These are phyloP conservation scores for Periophthalmodon schlosseri DNA, from an alignment of 2,113 vertebrate species.

Conservation along the genomic window DNA sequence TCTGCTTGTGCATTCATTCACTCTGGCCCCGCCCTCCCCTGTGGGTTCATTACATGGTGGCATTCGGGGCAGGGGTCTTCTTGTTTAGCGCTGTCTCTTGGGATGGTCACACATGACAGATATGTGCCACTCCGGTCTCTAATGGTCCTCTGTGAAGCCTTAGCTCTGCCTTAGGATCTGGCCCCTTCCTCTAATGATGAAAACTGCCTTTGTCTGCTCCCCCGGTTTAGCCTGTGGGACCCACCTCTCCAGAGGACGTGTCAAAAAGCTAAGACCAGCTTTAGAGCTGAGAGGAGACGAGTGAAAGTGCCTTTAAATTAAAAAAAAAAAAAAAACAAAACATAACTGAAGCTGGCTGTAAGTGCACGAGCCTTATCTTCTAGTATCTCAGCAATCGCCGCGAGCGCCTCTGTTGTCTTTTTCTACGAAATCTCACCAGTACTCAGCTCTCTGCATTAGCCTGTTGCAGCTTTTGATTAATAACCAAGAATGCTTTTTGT, in stretches of 20 bases:
- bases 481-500: constrained; percentile 16
- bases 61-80: constrained; percentile 45
- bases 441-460: neutral
- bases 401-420: constrained; percentile 28
- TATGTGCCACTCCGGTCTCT: constrained; percentile 53
- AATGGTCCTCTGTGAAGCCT: constrained; percentile 54
- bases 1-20: constrained; percentile 33
- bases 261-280: constrained; percentile 42
- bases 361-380: constrained; percentile 2
- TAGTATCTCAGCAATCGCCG: constrained; percentile 12
- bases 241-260: constrained; percentile 29
- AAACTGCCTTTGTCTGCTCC: constrained; percentile 55
- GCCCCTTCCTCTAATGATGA: constrained; percentile 64
- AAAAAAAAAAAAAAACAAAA: constrained; percentile 4
- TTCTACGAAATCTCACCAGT: constrained; percentile 1
- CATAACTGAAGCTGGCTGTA: constrained; percentile 23
- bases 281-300: constrained; percentile 21
- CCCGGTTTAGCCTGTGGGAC: constrained; percentile 29
- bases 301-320: constrained; percentile 42
- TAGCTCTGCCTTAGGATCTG: constrained; percentile 49
- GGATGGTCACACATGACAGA: constrained; percentile 67
- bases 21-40: constrained; percentile 48
- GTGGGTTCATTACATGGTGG: constrained; percentile 70
- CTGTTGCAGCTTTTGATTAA: constrained; percentile 32
- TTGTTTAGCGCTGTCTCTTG: constrained; percentile 58